Percentiles rank a stretch among this genome's conserved stretches.
phyloP scores from a whole-genome alignment of 2,113 vertebrate species.

The Delphinapterus leucas region DNA sequence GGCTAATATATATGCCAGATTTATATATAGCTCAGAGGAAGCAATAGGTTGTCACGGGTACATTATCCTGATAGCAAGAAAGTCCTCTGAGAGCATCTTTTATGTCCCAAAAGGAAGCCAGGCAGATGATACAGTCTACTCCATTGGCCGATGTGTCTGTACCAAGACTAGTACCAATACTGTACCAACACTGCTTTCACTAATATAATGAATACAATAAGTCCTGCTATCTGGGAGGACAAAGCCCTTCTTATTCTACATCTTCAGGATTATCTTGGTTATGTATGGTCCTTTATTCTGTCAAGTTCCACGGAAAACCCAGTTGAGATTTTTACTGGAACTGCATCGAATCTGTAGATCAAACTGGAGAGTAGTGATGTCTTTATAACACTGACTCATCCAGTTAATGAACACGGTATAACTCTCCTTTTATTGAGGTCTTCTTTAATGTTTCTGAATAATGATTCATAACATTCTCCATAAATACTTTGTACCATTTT shows the following conservation, averaged over 20 bases:
- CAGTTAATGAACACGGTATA: background rate
- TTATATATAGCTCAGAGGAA: background rate
- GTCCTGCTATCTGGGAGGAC: background rate
- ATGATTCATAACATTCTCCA: background rate
- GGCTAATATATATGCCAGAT: background rate
- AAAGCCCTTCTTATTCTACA: background rate
- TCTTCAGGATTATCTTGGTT: background rate
- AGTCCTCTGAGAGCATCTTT: background rate
- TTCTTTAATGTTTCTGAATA: background rate
- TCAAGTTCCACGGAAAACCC: background rate
- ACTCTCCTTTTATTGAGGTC: background rate
- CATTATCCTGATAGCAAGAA: background rate
- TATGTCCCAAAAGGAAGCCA: background rate
- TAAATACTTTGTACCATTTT: background rate
- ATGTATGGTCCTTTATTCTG: background rate
- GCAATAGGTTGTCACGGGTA: background rate
- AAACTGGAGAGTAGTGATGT: background rate
- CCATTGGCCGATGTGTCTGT: no score
- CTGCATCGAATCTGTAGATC: background rate
- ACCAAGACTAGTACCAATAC: background rate
- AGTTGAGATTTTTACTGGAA: background rate
- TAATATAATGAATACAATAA: background rate
- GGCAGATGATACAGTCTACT: background rate
- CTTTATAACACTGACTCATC: background rate
- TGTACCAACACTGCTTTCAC: no score